Conservation (phyloP, 2,888 invertebrate species). For the Macrosiphum euphorbiae region DNA sequence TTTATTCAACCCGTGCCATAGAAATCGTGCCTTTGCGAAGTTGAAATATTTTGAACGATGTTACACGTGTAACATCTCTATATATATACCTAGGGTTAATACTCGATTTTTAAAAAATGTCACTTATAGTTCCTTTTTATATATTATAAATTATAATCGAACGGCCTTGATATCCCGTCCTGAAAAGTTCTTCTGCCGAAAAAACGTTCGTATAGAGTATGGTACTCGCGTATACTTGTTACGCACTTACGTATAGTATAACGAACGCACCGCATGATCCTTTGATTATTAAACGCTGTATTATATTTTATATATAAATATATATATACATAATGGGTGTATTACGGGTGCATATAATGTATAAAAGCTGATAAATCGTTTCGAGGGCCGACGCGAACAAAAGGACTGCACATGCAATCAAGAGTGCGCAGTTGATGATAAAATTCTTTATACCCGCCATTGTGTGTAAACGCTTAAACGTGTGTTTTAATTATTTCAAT, state of each 20-base stretch:
- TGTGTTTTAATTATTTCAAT: slow-evolving; percentile 2
- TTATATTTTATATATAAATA: not conserved
- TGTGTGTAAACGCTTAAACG: not conserved
- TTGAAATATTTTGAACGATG: not conserved
- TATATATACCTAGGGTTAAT: not conserved
- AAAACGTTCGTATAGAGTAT: not conserved
- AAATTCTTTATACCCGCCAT: not conserved
- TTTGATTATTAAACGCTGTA: not conserved
- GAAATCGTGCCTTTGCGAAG: not conserved
- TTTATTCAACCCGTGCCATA: too few species aligned
- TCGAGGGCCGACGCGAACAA: slow-evolving; percentile 8
- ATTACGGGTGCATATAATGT: not conserved
- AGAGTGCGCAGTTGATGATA: not conserved
- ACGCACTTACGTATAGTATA: not conserved
- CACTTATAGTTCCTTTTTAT: not conserved
- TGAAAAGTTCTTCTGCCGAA: not conserved
- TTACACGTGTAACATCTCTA: not conserved
- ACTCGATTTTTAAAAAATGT: not conserved
- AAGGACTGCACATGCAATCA: not conserved
- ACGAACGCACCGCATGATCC: not conserved
- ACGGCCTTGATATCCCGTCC: not conserved
- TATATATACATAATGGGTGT: not conserved
- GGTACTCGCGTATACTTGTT: not conserved
- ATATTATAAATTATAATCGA: not conserved
- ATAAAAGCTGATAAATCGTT: slow-evolving; percentile 26